A percentile compares a stretch with the other conserved stretches of the same genome.
Conservation (phyloP, 2,113 vertebrate genomes). For the Hydropotes inermis region DNA sequence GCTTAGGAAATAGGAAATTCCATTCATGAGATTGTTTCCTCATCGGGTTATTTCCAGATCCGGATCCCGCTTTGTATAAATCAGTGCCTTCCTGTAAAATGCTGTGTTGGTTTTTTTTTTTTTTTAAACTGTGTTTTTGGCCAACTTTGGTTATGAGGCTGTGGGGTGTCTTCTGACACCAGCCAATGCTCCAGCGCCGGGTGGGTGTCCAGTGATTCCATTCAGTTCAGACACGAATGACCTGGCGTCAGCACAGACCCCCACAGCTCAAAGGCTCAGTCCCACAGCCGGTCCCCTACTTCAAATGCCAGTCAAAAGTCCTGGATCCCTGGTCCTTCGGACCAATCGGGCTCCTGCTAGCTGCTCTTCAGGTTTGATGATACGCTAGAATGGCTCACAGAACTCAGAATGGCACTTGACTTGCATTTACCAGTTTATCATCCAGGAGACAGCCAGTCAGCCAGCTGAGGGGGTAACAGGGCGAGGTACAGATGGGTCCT, state of each 20-base stretch:
- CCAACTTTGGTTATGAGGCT: fast-evolving
- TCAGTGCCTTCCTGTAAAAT: neutral
- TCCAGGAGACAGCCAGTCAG: neutral
- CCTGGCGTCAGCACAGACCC: neutral
- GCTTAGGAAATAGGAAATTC: neutral
- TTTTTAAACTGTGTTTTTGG: neutral
- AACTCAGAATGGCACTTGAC: neutral
- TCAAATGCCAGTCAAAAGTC: neutral
- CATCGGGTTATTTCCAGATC: neutral
- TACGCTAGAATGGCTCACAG: neutral
- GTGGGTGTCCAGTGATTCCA: neutral
- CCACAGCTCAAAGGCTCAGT: neutral
- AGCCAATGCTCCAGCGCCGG: neutral
- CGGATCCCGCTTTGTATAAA: neutral
- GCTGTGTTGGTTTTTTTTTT: neutral
- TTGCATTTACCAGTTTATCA: neutral
- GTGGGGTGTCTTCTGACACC: neutral
- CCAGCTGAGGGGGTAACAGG: neutral
- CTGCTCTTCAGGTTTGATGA: neutral
- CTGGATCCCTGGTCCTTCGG: neutral
- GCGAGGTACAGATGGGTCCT: neutral
- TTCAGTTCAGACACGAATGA: neutral
- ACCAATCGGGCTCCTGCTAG: neutral
- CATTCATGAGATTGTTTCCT: neutral
- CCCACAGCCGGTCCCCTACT: too few relatives aligned